Percentiles rank a stretch among this genome's conserved stretches.
These are phyloP conservation scores for Drosophila nr. perissopoda DNA, from an alignment of 2,888 invertebrate species.

Conservation along the genomic window DNA sequence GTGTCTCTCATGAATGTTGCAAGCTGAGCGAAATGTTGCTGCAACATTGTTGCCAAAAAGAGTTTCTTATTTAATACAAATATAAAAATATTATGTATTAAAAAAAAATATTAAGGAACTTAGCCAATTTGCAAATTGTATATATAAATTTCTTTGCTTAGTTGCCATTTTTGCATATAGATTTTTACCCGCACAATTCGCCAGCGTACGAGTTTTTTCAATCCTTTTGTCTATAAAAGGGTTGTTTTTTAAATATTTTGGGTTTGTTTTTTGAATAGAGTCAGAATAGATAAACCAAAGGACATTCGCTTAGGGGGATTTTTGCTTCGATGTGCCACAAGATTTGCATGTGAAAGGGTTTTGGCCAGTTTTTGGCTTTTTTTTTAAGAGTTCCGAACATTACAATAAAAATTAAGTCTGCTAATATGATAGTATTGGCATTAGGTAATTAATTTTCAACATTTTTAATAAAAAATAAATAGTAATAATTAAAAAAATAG, in stretches of 20 bases:
- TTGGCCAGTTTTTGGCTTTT: slow-evolving; percentile 40
- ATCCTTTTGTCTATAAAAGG: slow-evolving; percentile 38
- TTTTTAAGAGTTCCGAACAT: neutral
- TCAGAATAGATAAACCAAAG: slow-evolving; percentile 39
- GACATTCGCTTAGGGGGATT: slow-evolving; percentile 43
- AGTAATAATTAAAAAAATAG: neutral
- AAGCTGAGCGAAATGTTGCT: slow-evolving; percentile 50
- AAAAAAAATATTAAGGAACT: neutral
- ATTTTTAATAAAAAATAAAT: neutral
- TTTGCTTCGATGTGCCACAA: slow-evolving; percentile 12
- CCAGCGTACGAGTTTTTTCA: slow-evolving; percentile 1
- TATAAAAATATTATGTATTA: neutral
- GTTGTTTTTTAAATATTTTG: slow-evolving; percentile 29
- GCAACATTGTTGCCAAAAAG: slow-evolving; percentile 53
- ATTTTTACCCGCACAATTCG: slow-evolving; percentile 31
- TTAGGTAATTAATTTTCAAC: neutral
- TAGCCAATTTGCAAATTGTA: neutral
- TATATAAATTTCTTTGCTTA: neutral
- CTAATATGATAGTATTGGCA: neutral
- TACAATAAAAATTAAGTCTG: neutral
- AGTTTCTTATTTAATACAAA: neutral
- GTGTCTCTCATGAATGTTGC: slow-evolving; percentile 44
- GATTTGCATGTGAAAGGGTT: slow-evolving; percentile 59
- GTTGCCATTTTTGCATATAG: neutral
- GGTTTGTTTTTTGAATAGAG: neutral